phyloP scores from a whole-genome alignment of 2,888 invertebrate genomes.

The Leistus spinibarbis region DNA sequence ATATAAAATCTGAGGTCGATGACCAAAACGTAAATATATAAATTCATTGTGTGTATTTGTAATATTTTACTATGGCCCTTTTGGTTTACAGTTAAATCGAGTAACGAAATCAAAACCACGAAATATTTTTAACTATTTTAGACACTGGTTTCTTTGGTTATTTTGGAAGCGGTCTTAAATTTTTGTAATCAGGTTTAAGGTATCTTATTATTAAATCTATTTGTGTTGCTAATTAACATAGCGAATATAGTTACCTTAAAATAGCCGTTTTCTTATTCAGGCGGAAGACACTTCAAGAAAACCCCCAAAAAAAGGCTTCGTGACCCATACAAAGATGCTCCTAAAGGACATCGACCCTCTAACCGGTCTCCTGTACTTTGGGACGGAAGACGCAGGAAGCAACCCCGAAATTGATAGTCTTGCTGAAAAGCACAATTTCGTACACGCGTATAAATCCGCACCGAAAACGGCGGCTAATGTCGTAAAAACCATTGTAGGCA shows the following conservation, averaged over 20 bases:
- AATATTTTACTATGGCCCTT: background rate
- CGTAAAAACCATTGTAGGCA: slow-evolving; percentile 43
- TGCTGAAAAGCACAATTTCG: slow-evolving; percentile 49
- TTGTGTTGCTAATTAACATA: background rate
- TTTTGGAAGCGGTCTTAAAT: background rate
- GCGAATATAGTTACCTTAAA: background rate
- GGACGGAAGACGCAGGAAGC: slow-evolving; percentile 47
- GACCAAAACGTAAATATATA: too few relatives aligned
- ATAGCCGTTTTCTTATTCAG: background rate
- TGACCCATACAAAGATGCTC: slow-evolving; percentile 41
- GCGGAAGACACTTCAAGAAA: background rate
- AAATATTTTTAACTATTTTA: background rate
- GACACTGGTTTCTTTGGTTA: background rate
- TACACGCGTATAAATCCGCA: slow-evolving; percentile 44
- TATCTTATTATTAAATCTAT: slow-evolving; percentile 6
- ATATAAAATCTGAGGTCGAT: too few relatives aligned
- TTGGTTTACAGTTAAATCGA: background rate
- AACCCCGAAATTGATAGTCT: slow-evolving; percentile 48
- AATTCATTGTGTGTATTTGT: too few relatives aligned
- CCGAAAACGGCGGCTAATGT: slow-evolving; percentile 46
- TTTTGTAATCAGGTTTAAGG: background rate
- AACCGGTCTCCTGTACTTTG: slow-evolving; percentile 53
- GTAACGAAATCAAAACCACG: background rate
- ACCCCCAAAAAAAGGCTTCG: slow-evolving; percentile 16
- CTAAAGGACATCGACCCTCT: slow-evolving; percentile 47